phyloP scores from a whole-genome alignment of 2,797 vertebrate genomes.

The Rhinophrynus dorsalis region DNA sequence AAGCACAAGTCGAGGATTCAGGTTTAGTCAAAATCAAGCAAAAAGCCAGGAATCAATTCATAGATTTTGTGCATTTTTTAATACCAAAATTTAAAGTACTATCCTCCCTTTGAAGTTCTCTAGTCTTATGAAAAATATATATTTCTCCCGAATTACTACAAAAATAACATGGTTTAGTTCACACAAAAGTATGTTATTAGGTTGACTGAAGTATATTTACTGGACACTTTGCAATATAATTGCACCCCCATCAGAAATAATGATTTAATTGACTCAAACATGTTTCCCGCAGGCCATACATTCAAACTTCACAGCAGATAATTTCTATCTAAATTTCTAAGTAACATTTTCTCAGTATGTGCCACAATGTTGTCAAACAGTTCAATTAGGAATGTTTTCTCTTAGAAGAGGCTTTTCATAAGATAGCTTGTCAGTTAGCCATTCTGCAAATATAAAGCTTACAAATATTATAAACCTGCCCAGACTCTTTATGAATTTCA shows the following conservation, averaged over 20 bases:
- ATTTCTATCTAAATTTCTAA: conserved; percentile 22
- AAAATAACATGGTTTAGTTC: neutral
- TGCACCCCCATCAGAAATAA: conserved; percentile 13
- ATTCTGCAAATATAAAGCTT: neutral
- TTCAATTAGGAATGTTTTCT: neutral
- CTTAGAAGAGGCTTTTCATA: neutral
- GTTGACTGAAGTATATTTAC: neutral
- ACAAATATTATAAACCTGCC: neutral
- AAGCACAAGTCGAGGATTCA: too few species aligned
- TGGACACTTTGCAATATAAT: conserved; percentile 12
- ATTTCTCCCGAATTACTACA: neutral
- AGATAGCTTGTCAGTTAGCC: neutral
- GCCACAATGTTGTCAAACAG: neutral
- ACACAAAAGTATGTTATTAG: neutral
- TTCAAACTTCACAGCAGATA: conserved; percentile 6
- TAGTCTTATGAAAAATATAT: too few species aligned
- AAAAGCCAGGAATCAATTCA: too few species aligned
- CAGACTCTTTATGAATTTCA: neutral
- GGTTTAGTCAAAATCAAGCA: too few species aligned
- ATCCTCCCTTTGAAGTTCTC: too few species aligned
- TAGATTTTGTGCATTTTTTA: too few species aligned
- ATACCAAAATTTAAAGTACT: too few species aligned
- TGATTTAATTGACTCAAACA: conserved; percentile 17
- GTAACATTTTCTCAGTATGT: conserved; percentile 5
- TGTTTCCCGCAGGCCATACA: neutral